These are phyloP conservation scores for Macquaria ambigua DNA, from an alignment of 2,113 vertebrate species.

Conservation along the genomic window DNA sequence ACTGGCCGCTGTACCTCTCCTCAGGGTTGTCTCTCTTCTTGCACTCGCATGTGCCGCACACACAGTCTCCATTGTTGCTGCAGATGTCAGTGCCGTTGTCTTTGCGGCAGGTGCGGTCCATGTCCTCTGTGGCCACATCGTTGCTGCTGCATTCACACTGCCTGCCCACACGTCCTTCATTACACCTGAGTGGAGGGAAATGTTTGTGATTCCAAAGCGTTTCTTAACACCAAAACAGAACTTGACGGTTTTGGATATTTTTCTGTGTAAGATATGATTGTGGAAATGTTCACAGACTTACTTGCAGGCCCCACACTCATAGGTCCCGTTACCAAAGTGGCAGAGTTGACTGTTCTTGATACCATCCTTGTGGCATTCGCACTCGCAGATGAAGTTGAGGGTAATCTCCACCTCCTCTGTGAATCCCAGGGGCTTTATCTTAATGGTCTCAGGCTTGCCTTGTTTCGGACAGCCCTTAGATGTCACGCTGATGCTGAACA, in stretches of 20 bases:
- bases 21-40: slow-evolving; percentile 94
- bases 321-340: slow-evolving; percentile 92
- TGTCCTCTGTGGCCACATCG: slow-evolving; percentile 95
- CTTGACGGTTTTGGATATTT: neutral
- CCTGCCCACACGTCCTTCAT: slow-evolving; percentile 93
- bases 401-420: slow-evolving; percentile 94
- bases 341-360: slow-evolving; percentile 86
- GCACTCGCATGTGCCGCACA: slow-evolving; percentile 97
- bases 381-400: slow-evolving; percentile 95
- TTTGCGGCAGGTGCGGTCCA: slow-evolving; percentile 95
- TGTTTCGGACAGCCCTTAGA: slow-evolving; percentile 92
- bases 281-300: slow-evolving; percentile 63
- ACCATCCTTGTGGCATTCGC: slow-evolving; percentile 89
- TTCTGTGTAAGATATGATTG: rapidly evolving
- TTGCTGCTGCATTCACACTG: slow-evolving; percentile 96
- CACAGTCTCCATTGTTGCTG: slow-evolving; percentile 97
- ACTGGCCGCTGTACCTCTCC: slow-evolving; percentile 95
- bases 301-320: slow-evolving; percentile 98
- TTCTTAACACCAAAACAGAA: neutral
- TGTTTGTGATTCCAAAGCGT: neutral
- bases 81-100: slow-evolving; percentile 96
- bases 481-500: slow-evolving; percentile 93
- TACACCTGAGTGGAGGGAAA: slow-evolving; percentile 85
- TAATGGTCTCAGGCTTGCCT: slow-evolving; percentile 87
- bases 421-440: slow-evolving; percentile 96